These are phyloP conservation scores for Paramormyrops kingsleyae DNA, from an alignment of 2,113 vertebrate species.

Conservation along the genomic window DNA sequence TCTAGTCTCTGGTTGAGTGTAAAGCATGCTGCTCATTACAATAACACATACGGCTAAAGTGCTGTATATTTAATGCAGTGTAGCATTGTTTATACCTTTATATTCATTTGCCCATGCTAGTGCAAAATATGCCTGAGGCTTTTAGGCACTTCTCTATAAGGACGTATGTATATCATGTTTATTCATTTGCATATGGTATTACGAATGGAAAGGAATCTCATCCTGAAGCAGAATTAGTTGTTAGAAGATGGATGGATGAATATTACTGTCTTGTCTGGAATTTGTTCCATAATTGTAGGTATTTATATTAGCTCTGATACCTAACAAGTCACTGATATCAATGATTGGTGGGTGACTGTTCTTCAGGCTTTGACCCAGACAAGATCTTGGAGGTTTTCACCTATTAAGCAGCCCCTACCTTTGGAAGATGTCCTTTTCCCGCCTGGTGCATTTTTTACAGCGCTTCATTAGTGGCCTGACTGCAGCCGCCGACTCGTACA, in stretches of 20 bases:
- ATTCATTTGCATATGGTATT: neutral
- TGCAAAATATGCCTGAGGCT: neutral
- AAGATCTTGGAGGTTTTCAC: slow-evolving; percentile 36
- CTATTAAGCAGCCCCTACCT: slow-evolving; percentile 31
- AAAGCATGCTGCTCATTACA: neutral
- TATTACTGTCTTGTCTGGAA: neutral
- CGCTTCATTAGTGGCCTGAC: slow-evolving; percentile 50
- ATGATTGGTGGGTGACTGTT: slow-evolving; percentile 31
- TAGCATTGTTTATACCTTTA: neutral
- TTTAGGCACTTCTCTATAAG: neutral
- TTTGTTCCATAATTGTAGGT: neutral
- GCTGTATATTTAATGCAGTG: neutral
- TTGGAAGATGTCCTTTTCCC: slow-evolving; percentile 37
- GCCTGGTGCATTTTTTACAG: slow-evolving; percentile 30
- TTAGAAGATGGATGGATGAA: neutral
- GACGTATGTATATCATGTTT: neutral
- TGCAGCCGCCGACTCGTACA: slow-evolving; percentile 32
- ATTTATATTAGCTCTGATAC: neutral
- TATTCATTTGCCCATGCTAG: neutral
- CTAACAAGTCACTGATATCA: slow-evolving; percentile 25
- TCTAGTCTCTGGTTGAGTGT: neutral
- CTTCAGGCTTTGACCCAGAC: slow-evolving; percentile 39
- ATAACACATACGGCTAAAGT: neutral
- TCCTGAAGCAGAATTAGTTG: neutral
- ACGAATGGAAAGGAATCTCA: neutral